phyloP scores from a whole-genome alignment of 1,140 invertebrate species.

The Aphidius gifuensis region DNA sequence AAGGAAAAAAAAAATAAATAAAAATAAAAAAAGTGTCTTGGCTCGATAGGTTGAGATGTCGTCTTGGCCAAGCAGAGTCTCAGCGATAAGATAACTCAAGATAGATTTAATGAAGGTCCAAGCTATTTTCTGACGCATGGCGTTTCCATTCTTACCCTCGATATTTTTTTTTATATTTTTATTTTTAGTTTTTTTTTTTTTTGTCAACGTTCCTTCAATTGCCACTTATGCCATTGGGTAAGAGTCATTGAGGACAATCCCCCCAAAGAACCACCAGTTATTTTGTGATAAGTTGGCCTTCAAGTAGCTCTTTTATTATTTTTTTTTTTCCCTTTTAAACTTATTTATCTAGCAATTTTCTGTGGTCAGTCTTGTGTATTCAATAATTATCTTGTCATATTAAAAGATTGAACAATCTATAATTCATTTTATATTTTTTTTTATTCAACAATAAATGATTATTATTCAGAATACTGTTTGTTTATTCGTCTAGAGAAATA shows the following conservation, averaged over 20 bases:
- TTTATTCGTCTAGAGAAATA: too few species aligned
- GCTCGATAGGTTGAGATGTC: constrained; percentile 6
- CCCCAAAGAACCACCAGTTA: not conserved
- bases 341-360: too few species aligned
- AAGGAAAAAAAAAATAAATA: constrained; percentile 18
- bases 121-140: not conserved
- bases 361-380: too few species aligned
- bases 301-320: too few species aligned
- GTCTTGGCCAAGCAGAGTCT: not conserved
- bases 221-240: constrained; percentile 8
- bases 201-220: constrained; percentile 9
- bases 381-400: too few species aligned
- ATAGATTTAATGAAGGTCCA: constrained; percentile 25
- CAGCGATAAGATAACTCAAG: constrained; percentile 10
- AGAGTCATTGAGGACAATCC: not conserved
- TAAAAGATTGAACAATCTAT: too few species aligned
- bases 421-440: too few species aligned
- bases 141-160: too few species aligned
- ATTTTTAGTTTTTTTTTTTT: constrained; percentile 9
- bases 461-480: too few species aligned
- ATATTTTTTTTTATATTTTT: not conserved
- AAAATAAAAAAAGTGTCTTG: constrained; percentile 6
- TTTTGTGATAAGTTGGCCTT: not conserved
- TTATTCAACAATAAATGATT: too few species aligned
- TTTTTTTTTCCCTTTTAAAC: too few species aligned